Evolutionary conservation across 2,797 vertebrate species (phyloP), one percentile per base, ranked within the genome.

Genomic region (Acanthopagrus latus): DNA sequence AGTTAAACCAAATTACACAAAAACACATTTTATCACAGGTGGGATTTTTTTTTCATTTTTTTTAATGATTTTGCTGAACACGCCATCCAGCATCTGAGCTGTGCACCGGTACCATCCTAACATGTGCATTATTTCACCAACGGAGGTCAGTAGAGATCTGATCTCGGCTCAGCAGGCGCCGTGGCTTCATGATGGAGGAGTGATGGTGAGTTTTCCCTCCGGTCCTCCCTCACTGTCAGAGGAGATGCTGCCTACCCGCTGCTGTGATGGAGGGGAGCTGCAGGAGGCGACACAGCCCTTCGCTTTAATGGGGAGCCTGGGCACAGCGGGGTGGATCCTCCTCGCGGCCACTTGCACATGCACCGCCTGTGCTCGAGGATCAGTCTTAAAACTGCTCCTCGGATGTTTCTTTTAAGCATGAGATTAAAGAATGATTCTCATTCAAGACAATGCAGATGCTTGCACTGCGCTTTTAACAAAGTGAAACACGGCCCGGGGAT

Each of bases 141-240:
- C 12, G 76, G 93, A 81, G 76, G 90, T 69, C 93, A 92, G 89
- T 75, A 85, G 72, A 84, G 87, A 77, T 80, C 89, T 75, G 65
- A 71, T 56, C 18, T 62, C 16, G 18, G 9, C 43, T 33, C 18
- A 27, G 17, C 64, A 25, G 43, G 2, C 4, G 1, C 27, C 11
- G 27, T 9, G 52, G 48, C 25, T 59, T 44, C 0, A 1, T 0
- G 48, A 33, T 18, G 46, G n/a, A 59, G 56, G 25, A 33, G n/a
- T 8, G 50, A 71, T 71, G 72, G 41, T 8, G 33, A 17, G 11
- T 44, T 52, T 43, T 59, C 64, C 77, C 25, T 25, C n/a, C 71
- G 41, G 17, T 38, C 50, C 6, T 21, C 41, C 7, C 33, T 46
- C 65, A 41, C 47, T 76, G 67, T 78, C 76, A 81, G 47, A 72